Evolutionary conservation across 2,113 vertebrate genomes (phyloP).

Genomic region (Malurus alboscapulatus): DNA sequence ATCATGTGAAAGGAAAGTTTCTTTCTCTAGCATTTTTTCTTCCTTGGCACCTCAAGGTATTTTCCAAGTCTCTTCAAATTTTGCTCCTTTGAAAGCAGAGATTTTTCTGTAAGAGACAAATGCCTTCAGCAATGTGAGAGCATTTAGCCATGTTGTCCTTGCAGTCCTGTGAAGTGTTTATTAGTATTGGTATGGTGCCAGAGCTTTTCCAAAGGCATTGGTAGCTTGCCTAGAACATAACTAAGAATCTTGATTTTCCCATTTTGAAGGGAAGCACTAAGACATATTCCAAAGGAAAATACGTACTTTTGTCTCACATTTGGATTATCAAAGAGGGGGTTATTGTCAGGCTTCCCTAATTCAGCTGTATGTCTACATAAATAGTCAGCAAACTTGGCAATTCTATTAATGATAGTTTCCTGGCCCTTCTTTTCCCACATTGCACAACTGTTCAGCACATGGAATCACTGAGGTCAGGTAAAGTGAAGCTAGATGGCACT

Average conservation of each 20-base stretch:
- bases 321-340: background rate
- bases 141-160: background rate
- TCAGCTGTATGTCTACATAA: background rate
- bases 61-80: background rate
- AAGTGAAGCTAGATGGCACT: slow-evolving; percentile 72
- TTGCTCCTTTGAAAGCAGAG: background rate
- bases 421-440: background rate
- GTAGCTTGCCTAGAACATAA: background rate
- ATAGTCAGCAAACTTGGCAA: background rate
- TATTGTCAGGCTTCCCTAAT: background rate
- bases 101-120: background rate
- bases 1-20: background rate
- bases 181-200: background rate
- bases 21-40: background rate
- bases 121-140: background rate
- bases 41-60: background rate
- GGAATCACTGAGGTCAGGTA: background rate
- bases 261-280: background rate
- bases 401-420: background rate
- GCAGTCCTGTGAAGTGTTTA: background rate
- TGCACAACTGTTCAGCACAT: background rate
- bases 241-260: background rate
- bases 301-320: background rate
- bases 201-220: background rate
- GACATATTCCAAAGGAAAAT: background rate